These are phyloP conservation scores for Onthophagus sagittarius DNA, from an alignment of 2,888 invertebrate genomes.

Conservation along the genomic window DNA sequence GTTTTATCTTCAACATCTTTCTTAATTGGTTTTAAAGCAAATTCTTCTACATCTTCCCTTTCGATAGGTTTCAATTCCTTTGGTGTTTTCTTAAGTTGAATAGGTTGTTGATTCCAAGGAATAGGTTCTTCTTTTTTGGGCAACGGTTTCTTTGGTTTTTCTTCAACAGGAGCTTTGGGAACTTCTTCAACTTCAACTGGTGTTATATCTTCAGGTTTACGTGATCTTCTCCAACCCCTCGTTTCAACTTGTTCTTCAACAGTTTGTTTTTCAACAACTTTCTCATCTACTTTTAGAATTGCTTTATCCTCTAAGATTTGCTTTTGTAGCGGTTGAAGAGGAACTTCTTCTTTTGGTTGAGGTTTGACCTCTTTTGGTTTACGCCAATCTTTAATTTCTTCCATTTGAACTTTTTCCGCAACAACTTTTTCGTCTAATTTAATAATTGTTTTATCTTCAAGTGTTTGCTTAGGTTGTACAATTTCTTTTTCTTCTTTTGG, in stretches of 20 bases:
- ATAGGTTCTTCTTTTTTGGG: conserved; percentile 36
- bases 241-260: conserved; percentile 43
- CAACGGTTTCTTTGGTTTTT: conserved; percentile 25
- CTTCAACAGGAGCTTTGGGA: neutral
- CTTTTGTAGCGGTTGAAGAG: conserved; percentile 32
- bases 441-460: conserved; percentile 39
- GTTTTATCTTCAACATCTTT: conserved; percentile 23
- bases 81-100: conserved; percentile 49
- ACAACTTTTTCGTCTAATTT: conserved; percentile 43
- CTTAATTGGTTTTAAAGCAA: conserved; percentile 54
- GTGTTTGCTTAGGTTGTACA: conserved; percentile 26
- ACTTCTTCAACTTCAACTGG: neutral
- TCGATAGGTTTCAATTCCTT: conserved; percentile 42
- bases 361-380: conserved; percentile 27
- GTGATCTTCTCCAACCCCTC: conserved; percentile 30
- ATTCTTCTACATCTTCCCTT: conserved; percentile 46
- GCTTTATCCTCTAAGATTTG: conserved; percentile 23
- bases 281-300: conserved; percentile 21
- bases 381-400: conserved; percentile 30
- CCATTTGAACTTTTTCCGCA: conserved; percentile 18
- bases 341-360: conserved; percentile 44
- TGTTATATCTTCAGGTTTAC: conserved; percentile 15
- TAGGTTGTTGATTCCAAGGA: conserved; percentile 60
- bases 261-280: neutral
- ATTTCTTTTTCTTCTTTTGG: conserved; percentile 41